Conservation (phyloP, 2,113 vertebrate species). For the pig (Sus scrofa) region T2T-Sscrofa CM000812.6:57161501-57162000, state of each 20-base stretch:
- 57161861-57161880: neutral
- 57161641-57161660: too few relatives aligned
- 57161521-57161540: neutral
- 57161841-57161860: neutral
- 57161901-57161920: neutral
- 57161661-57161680: too few relatives aligned
- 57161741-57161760: neutral
- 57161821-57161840: neutral
- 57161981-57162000: neutral
- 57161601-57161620: too few relatives aligned
- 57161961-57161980: neutral
- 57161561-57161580: neutral
- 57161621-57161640: too few relatives aligned
- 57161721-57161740: neutral
- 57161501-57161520: neutral
- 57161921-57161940: neutral
- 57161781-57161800: slow-evolving; percentile 28
- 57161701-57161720: too few relatives aligned
- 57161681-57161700: too few relatives aligned
- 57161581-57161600: neutral
- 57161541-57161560: neutral
- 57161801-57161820: neutral
- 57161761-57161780: neutral
- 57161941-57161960: neutral
- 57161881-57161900: neutral